Percentiles rank a stretch among this genome's conserved stretches.
Evolutionary conservation across 2,113 vertebrate species (phyloP).

Genomic region (Nansenia antarctica): DNA sequence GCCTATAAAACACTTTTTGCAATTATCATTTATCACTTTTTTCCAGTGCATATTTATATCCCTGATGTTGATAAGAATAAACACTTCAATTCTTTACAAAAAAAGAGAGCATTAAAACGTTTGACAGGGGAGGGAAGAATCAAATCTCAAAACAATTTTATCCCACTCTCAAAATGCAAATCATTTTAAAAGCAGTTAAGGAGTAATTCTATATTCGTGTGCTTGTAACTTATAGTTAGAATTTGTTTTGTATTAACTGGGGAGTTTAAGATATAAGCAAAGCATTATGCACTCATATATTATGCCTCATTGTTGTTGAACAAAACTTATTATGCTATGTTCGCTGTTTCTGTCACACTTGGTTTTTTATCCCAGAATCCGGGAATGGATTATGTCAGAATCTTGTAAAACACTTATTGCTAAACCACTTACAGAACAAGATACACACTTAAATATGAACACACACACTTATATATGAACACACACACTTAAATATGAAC

Average conservation of each 20-base stretch:
- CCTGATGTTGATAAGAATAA: constrained; percentile 55
- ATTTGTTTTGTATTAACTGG: constrained; percentile 27
- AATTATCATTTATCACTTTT: no score
- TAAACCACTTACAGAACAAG: no score
- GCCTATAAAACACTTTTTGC: no score
- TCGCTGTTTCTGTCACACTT: no score
- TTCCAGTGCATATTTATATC: constrained; percentile 35
- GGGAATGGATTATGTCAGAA: no score
- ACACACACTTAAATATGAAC: no score
- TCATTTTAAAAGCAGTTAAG: constrained; percentile 52
- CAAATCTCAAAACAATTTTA: constrained; percentile 56
- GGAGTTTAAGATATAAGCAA: constrained; percentile 37
- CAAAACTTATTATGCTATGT: constrained; percentile 32
- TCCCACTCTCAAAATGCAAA: constrained; percentile 43
- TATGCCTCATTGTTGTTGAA: constrained; percentile 23
- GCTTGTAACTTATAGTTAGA: constrained; percentile 64
- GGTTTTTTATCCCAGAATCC: no score
- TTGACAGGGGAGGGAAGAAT: constrained; percentile 50
- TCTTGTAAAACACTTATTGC: no score
- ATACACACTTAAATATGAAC: no score
- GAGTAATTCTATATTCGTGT: constrained; percentile 50
- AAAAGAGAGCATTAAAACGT: no score
- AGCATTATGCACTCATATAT: constrained; percentile 14
- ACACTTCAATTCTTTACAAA: neutral
- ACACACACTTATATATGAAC: no score